A percentile compares a stretch with the other conserved stretches of the same genome.
Conservation (phyloP, 1,140 invertebrate genomes). For the Pseudomyrmex gracilis region DNA sequence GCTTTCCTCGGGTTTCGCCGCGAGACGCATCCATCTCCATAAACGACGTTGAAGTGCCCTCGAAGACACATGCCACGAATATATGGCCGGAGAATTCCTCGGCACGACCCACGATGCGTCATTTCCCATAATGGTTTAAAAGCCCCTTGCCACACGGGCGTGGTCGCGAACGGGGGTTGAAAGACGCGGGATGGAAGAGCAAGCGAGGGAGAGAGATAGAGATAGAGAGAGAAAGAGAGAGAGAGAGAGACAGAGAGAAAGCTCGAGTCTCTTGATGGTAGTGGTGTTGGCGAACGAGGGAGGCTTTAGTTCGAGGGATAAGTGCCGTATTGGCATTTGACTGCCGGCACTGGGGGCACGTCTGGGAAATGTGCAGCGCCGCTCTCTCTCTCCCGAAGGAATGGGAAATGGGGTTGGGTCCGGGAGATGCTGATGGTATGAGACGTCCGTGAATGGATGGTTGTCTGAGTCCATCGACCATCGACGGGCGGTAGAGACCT, state of each 20-base stretch:
- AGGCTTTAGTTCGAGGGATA: conserved; percentile 62
- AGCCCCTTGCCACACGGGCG: conserved; percentile 61
- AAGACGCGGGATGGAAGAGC: no score
- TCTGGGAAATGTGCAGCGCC: conserved; percentile 73
- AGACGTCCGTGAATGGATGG: conserved; percentile 72
- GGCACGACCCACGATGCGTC: conserved; percentile 71
- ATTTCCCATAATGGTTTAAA: conserved; percentile 77
- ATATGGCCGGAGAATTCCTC: conserved; percentile 65
- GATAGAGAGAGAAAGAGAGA: no score
- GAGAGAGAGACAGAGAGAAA: neutral
- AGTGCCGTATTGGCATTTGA: conserved; percentile 78
- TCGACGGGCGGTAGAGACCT: conserved; percentile 33
- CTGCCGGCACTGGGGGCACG: conserved; percentile 71
- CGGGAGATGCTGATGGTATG: conserved; percentile 73
- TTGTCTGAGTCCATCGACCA: conserved; percentile 73
- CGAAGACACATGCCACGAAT: conserved; percentile 63
- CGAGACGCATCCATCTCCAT: conserved; percentile 68
- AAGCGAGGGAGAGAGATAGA: neutral
- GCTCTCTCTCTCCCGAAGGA: conserved; percentile 56
- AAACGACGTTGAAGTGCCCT: conserved; percentile 66
- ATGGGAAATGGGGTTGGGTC: conserved; percentile 74
- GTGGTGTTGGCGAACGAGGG: conserved; percentile 38
- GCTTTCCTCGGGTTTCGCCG: conserved; percentile 9
- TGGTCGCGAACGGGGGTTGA: neutral
- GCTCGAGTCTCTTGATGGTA: neutral